Percentiles rank a stretch among this genome's conserved stretches.
These are phyloP conservation scores for Drosophila tropicalis DNA, from an alignment of 1,140 invertebrate species.

Conservation along the genomic window DNA sequence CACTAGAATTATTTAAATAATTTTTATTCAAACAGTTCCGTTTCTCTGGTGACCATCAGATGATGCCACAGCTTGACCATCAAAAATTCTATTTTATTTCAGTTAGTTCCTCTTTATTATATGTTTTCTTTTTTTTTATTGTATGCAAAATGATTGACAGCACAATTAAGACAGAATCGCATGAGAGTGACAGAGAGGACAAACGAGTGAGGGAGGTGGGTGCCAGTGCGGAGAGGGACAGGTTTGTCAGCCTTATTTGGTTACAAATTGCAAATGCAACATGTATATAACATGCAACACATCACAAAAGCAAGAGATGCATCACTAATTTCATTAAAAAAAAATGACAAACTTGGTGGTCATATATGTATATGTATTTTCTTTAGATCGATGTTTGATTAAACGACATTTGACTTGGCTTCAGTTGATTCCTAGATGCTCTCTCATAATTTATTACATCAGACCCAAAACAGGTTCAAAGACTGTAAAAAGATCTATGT, in stretches of 20 bases:
- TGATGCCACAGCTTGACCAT: slow-evolving; percentile 31
- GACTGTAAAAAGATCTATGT: too few species aligned
- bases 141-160: slow-evolving; percentile 81
- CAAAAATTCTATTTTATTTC: slow-evolving; percentile 33
- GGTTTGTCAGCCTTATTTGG: slow-evolving; percentile 11
- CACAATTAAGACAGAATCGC: slow-evolving; percentile 67
- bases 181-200: not conserved
- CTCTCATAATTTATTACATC: too few species aligned
- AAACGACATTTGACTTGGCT: too few species aligned
- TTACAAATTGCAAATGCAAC: not conserved
- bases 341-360: not conserved
- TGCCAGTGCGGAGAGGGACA: not conserved
- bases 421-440: too few species aligned
- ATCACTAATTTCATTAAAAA: not conserved
- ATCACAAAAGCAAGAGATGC: not conserved
- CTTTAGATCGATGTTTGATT: too few species aligned
- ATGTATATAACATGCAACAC: not conserved
- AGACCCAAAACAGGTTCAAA: too few species aligned
- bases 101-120: slow-evolving; percentile 31
- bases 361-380: not conserved
- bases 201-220: not conserved
- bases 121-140: slow-evolving; percentile 33
- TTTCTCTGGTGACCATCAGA: slow-evolving; percentile 8
- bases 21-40: slow-evolving; percentile 9
- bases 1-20: slow-evolving; percentile 51